phyloP scores from a whole-genome alignment of 2,888 invertebrate genomes.

The Emesis furor region DNA sequence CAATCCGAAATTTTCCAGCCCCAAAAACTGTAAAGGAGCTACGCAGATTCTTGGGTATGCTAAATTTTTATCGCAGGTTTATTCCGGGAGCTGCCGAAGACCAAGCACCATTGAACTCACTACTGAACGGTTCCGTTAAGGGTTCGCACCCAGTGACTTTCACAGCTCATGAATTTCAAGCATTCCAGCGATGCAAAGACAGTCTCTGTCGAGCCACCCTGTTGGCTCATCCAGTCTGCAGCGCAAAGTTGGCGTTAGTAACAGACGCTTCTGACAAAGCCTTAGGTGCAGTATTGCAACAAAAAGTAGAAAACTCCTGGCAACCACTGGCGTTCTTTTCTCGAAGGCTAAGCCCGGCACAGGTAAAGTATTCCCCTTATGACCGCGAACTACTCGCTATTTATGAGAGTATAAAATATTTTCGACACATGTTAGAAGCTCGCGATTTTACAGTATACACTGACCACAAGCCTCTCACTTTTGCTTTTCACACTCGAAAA shows the following conservation, averaged over 20 bases:
- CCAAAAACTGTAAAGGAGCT: constrained; percentile 47
- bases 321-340: background rate
- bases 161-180: constrained; percentile 22
- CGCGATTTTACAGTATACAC: background rate
- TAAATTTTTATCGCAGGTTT: constrained; percentile 57
- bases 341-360: background rate
- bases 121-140: constrained; percentile 21
- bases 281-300: background rate
- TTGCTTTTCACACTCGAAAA: background rate
- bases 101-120: constrained; percentile 38
- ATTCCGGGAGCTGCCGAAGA: constrained; percentile 47
- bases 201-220: constrained; percentile 75
- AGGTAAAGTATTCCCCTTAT: background rate
- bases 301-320: background rate
- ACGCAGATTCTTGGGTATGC: constrained; percentile 59
- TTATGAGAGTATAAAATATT: constrained; percentile 4
- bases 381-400: constrained; percentile 7
- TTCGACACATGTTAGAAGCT: background rate
- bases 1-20: constrained; percentile 41
- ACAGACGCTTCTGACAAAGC: constrained; percentile 80
- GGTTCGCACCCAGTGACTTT: constrained; percentile 28
- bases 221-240: constrained; percentile 77
- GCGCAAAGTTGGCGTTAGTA: constrained; percentile 76
- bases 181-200: constrained; percentile 75
- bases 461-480: background rate